Evolutionary conservation across 1,140 invertebrate genomes (phyloP).

Genomic region (Tenebrio molitor): DNA sequence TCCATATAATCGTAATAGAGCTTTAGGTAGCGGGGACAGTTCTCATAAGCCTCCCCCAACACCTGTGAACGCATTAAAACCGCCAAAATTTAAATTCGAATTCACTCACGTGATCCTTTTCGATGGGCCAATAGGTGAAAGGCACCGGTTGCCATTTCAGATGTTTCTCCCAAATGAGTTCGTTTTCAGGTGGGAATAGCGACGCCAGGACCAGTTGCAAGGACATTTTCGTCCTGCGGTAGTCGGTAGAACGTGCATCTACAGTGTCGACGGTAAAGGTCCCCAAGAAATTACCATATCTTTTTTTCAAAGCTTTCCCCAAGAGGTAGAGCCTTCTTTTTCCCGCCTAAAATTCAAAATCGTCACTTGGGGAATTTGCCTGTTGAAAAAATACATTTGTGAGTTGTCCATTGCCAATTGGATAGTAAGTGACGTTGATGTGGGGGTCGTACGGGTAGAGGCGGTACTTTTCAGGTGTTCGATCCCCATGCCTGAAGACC

Average conservation of each 20-base stretch:
- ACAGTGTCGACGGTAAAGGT: slow-evolving; percentile 69
- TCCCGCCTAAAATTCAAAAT: slow-evolving; percentile 59
- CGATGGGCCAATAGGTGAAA: slow-evolving; percentile 54
- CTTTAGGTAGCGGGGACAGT: slow-evolving; percentile 49
- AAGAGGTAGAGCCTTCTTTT: slow-evolving; percentile 70
- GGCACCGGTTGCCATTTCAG: slow-evolving; percentile 72
- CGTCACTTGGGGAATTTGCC: no score
- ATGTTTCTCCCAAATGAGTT: slow-evolving; percentile 66
- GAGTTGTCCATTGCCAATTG: slow-evolving; percentile 43
- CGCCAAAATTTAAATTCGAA: not conserved
- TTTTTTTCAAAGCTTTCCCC: slow-evolving; percentile 72
- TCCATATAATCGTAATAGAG: slow-evolving; percentile 47
- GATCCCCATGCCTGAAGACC: slow-evolving; percentile 50
- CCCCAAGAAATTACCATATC: slow-evolving; percentile 74
- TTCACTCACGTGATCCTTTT: slow-evolving; percentile 18
- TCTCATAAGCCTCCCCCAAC: slow-evolving; percentile 51
- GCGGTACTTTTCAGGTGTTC: slow-evolving; percentile 40
- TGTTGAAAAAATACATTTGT: slow-evolving; percentile 47
- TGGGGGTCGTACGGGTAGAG: slow-evolving; percentile 42
- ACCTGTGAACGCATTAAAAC: slow-evolving; percentile 40
- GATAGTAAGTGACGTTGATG: slow-evolving; percentile 41
- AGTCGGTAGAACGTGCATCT: slow-evolving; percentile 58
- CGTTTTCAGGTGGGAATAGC: slow-evolving; percentile 68
- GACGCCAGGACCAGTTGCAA: slow-evolving; percentile 69
- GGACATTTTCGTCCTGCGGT: slow-evolving; percentile 72